Conservation (phyloP, 2,888 invertebrate species). For the Eupithecia subfuscata region DNA sequence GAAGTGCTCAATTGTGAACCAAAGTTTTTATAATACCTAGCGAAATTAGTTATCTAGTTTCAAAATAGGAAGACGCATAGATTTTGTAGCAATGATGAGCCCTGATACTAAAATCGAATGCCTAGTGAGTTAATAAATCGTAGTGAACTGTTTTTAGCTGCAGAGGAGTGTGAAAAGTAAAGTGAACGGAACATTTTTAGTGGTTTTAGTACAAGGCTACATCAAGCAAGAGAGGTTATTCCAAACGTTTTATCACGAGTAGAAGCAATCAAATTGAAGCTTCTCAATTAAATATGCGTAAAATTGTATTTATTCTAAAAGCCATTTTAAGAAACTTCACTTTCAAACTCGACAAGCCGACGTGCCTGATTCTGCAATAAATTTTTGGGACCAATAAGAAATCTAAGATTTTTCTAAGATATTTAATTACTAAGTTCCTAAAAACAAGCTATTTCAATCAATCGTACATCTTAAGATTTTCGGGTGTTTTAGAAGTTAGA, state of each 20-base stretch:
- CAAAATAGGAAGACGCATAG: conserved; percentile 45
- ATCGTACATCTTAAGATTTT: conserved; percentile 48
- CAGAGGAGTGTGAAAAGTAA: conserved; percentile 13
- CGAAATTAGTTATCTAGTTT: conserved; percentile 49
- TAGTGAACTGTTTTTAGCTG: conserved; percentile 35
- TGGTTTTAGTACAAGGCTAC: conserved; percentile 54
- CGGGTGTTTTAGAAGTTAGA: conserved; percentile 10
- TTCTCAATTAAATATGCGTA: conserved; percentile 27
- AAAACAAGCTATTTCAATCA: conserved; percentile 44
- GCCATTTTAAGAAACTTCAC: not conserved
- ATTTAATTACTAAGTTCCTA: conserved; percentile 74
- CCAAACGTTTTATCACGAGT: conserved; percentile 23
- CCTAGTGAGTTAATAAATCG: conserved; percentile 8
- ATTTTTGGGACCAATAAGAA: conserved; percentile 31
- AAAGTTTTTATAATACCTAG: conserved; percentile 69
- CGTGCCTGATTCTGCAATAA: conserved; percentile 24
- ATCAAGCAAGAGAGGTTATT: conserved; percentile 49
- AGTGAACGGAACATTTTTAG: conserved; percentile 33
- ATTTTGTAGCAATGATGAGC: conserved; percentile 15
- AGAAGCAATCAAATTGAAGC: conserved; percentile 15
- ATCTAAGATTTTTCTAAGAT: conserved; percentile 50
- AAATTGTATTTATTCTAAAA: not conserved
- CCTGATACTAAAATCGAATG: conserved; percentile 31
- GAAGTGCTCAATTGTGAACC: conserved; percentile 82
- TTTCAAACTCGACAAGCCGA: conserved; percentile 12